These are phyloP conservation scores for Daktulosphaira vitifoliae DNA, from an alignment of 1,140 invertebrate genomes.

Conservation along the genomic window DNA sequence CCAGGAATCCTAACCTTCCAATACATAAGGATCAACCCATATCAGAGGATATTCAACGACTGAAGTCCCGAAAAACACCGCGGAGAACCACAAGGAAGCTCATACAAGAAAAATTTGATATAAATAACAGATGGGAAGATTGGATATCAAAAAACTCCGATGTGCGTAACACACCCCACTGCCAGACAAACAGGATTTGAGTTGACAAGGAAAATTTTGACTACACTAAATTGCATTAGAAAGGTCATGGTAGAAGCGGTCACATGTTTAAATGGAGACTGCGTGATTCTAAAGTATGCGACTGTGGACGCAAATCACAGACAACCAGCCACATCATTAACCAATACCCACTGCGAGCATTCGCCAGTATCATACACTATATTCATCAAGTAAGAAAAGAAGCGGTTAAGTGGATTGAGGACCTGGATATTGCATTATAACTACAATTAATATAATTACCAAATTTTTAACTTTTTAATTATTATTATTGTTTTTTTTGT, in stretches of 20 bases:
- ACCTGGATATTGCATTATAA: conserved; percentile 1
- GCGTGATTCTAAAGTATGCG: background rate
- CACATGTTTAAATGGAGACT: conserved; percentile 6
- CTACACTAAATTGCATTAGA: conserved; percentile 1
- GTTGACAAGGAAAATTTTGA: background rate
- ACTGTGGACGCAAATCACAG: background rate
- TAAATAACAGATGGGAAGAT: background rate
- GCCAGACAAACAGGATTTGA: background rate
- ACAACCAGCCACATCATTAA: background rate
- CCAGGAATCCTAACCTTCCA: background rate
- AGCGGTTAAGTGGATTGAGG: background rate
- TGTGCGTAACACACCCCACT: background rate
- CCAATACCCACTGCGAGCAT: background rate
- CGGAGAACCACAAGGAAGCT: background rate
- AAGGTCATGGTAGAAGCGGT: background rate
- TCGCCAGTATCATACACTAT: background rate
- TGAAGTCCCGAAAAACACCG: background rate
- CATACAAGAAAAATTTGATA: background rate
- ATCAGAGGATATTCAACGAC: background rate
- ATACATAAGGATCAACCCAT: background rate
- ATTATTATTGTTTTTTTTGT: no score
- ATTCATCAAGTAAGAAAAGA: conserved; percentile 1
- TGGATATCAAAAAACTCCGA: background rate
- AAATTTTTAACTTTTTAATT: no score
- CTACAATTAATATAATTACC: background rate